phyloP scores from a whole-genome alignment of 2,113 vertebrate species.

The Chamaetylas fuelleborni region DNA sequence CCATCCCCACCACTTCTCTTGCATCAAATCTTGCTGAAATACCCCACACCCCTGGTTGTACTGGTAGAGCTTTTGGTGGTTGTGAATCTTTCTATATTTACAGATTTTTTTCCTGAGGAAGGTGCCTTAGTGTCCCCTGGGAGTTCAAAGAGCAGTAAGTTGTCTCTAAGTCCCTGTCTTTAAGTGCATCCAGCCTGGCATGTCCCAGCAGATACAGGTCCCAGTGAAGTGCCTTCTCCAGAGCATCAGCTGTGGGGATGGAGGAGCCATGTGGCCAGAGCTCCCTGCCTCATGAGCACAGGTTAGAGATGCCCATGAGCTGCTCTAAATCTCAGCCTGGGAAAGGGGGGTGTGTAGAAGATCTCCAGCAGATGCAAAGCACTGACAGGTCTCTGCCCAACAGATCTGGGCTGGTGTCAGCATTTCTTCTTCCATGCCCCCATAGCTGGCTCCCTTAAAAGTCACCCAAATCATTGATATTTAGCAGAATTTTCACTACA shows the following conservation, averaged over 20 bases:
- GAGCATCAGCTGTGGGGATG: rapidly evolving
- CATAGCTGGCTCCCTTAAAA: not conserved
- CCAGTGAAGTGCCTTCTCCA: not conserved
- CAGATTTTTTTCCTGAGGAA: not conserved
- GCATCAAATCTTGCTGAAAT: not conserved
- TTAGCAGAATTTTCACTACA: not conserved
- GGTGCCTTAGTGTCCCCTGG: not conserved
- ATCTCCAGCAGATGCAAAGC: not conserved
- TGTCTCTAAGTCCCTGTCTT: not conserved
- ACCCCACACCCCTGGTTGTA: not conserved
- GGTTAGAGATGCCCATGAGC: not conserved
- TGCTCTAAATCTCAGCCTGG: not conserved
- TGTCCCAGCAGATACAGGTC: rapidly evolving
- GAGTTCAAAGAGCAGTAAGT: not conserved
- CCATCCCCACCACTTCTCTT: not conserved
- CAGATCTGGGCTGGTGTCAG: not conserved
- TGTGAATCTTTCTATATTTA: not conserved
- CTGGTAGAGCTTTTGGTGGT: not conserved
- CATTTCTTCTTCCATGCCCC: not conserved
- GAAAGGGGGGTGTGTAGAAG: not conserved
- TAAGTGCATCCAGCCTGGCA: not conserved
- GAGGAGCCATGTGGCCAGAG: not conserved
- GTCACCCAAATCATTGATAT: not conserved
- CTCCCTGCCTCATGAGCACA: not conserved
- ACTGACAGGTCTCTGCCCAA: not conserved